Evolutionary conservation across 2,888 invertebrate species (phyloP).

Genomic region (Clusia tigrina): DNA sequence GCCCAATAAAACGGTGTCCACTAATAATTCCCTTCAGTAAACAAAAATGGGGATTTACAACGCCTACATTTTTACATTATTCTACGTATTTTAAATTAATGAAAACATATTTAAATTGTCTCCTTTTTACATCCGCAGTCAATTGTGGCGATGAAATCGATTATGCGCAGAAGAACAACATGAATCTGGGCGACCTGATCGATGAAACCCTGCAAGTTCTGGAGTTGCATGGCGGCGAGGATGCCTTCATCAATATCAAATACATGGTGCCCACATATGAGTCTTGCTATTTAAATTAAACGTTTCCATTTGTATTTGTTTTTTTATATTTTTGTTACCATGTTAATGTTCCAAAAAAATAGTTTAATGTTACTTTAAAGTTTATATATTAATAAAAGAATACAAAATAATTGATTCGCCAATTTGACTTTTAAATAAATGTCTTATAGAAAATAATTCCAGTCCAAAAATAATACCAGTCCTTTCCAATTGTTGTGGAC

Average conservation of each 20-base stretch:
- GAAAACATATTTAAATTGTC: background rate
- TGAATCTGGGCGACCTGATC: slow-evolving; percentile 89
- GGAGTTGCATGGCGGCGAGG: slow-evolving; percentile 92
- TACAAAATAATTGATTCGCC: background rate
- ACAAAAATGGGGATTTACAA: background rate
- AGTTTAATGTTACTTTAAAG: background rate
- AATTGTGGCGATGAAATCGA: slow-evolving; percentile 91
- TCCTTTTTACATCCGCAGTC: slow-evolving; percentile 67
- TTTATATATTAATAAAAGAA: background rate
- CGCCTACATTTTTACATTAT: background rate
- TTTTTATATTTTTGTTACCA: too few relatives aligned
- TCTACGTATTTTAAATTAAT: background rate
- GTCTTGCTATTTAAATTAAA: slow-evolving; percentile 82
- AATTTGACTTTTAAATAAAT: background rate
- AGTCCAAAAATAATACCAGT: too few relatives aligned
- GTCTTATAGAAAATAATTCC: background rate
- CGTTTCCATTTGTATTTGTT: slow-evolving; percentile 13
- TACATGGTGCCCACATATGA: slow-evolving; percentile 98
- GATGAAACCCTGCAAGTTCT: slow-evolving; percentile 91
- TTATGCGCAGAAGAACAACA: slow-evolving; percentile 84
- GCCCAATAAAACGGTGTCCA: too few relatives aligned
- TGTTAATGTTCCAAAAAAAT: background rate
- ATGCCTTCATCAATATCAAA: slow-evolving; percentile 97
- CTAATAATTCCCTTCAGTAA: too few relatives aligned
- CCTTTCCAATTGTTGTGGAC: too few relatives aligned